phyloP scores from a whole-genome alignment of 92 coral and sea anemone species.

The Porites lobata region DNA sequence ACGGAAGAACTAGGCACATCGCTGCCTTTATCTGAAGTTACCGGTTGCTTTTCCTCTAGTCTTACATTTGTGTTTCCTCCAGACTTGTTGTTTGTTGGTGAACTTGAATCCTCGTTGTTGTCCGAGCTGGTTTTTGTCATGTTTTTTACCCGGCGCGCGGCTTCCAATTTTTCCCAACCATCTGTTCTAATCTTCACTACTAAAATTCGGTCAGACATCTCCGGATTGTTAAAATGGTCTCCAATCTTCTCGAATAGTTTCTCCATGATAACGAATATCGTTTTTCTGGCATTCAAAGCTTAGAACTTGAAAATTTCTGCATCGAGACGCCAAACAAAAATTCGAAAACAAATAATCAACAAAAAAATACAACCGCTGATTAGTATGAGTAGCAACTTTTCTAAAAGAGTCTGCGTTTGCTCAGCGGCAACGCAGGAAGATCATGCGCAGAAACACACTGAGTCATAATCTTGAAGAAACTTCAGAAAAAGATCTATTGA shows the following conservation, averaged over 20 bases:
- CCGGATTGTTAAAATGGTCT: constrained; percentile 91
- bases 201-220: constrained; percentile 90
- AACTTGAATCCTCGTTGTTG: constrained; percentile 30
- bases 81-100: constrained; percentile 12
- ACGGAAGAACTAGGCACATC: constrained; percentile 18
- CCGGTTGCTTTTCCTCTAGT: not conserved
- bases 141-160: constrained; percentile 74
- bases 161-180: constrained; percentile 89
- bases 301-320: not conserved
- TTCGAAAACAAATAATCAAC: not conserved
- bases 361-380: constrained; percentile 13
- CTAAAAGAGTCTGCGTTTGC: not conserved
- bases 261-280: constrained; percentile 36
- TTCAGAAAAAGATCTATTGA: not conserved
- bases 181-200: constrained; percentile 85
- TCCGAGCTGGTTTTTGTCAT: constrained; percentile 46
- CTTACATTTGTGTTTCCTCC: constrained; percentile 2
- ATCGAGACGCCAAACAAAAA: constrained; percentile 1
- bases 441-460: constrained; percentile 74
- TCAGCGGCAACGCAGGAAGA: constrained; percentile 54
- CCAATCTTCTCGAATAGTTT: constrained; percentile 86
- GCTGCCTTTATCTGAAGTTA: not conserved
- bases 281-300: not conserved
- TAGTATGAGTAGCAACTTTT: constrained; percentile 5
- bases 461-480: constrained; percentile 47